Percentiles rank a stretch among this genome's conserved stretches.
Conservation (phyloP, 2,113 vertebrate species). For the Procapra przewalskii region DNA sequence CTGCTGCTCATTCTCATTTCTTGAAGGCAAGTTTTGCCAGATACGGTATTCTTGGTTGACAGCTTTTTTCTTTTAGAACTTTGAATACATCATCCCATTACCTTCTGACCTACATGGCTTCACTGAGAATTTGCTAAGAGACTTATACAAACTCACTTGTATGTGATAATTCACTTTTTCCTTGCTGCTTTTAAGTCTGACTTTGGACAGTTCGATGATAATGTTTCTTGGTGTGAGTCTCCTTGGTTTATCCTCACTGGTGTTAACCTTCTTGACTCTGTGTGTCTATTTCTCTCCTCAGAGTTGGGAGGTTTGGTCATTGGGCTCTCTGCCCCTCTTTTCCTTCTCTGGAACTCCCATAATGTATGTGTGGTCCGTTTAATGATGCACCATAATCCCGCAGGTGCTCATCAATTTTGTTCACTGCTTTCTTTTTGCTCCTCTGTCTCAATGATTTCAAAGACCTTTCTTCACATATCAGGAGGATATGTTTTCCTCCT, state of each 20-base stretch:
- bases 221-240: background rate
- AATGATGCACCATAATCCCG: background rate
- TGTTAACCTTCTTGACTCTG: background rate
- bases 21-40: background rate
- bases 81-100: background rate
- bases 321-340: background rate
- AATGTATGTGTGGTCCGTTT: background rate
- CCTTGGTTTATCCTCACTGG: background rate
- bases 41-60: background rate
- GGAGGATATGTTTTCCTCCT: background rate
- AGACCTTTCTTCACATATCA: background rate
- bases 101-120: background rate
- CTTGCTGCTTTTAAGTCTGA: background rate
- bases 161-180: background rate
- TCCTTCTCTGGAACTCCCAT: background rate
- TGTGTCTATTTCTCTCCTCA: background rate
- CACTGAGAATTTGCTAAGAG: background rate
- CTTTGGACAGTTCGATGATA: background rate
- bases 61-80: background rate
- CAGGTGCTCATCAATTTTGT: background rate
- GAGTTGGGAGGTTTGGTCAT: background rate
- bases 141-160: background rate
- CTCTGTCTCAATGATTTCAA: background rate
- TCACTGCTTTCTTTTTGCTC: background rate
- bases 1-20: background rate